Base-by-base conservation (phyloP, 2,797 vertebrate genomes). In the Gastrophryne carolinensis region DNA sequence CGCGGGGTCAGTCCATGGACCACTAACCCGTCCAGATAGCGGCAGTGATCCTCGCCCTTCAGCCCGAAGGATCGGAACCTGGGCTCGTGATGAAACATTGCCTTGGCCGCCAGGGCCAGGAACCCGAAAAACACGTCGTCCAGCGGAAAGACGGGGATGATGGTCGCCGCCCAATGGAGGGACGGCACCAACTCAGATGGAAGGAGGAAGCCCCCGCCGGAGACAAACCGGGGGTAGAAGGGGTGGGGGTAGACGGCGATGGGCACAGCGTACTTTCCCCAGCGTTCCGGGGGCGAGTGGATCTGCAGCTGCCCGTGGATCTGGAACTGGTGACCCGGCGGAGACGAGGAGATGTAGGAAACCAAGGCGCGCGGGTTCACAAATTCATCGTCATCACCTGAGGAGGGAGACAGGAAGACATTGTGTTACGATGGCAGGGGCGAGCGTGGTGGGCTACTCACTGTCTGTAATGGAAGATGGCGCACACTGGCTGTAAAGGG, bases 111-210 rank as follows among this genome's bases (percentile, higher is more conserved):
- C 13, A 74, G 3, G 1, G 61, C 72, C 11, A 74, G 52, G 39
- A 74, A 74, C 11, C 72, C 72, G 13, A 74, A 24, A 27, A 57
- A 74, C 8, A 74, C 62, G 12, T 74, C 72, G 34, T 74, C 72
- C 13, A 74, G 52, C 7, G 72, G 72, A 15, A 74, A 74, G 23
- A 66, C 35, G 5, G 72, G 72, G 15, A 74, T 74, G 13, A 12
- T 66, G 21, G 61, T 19, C 5, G 72, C 50, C 0, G 61, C 52
- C 62, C 37, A 47, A 3, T 49, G 12, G 10, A 74, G 62, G 19
- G 52, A 34, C 4, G 61, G 50, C 10, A 74, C 29, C 3, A 66
- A 24, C 27, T 66, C 26, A 0, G 13, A 52, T 0, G 72, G 62
- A 6, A 74, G 0, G 2, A 74, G 50, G 37, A 74, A 74, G 24